These are phyloP conservation scores for Agapornis roseicollis DNA, from an alignment of 2,113 vertebrate species.

Conservation along the genomic window DNA sequence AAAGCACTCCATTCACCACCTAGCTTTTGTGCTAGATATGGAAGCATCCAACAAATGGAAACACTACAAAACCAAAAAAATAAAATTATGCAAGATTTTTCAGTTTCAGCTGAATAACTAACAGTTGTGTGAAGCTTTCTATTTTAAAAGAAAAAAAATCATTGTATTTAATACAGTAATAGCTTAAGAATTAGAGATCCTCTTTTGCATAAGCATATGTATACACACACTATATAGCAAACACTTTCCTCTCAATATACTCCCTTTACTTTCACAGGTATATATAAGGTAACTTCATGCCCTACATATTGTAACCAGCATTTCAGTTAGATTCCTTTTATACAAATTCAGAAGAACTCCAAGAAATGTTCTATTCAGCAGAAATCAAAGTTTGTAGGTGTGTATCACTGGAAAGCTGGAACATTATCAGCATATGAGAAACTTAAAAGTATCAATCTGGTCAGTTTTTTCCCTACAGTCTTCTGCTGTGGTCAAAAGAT, in stretches of 20 bases:
- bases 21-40: not conserved
- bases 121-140: not conserved
- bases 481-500: not conserved
- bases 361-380: not conserved
- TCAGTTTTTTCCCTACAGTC: not conserved
- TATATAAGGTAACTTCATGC: not conserved
- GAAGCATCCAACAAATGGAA: not conserved
- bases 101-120: not conserved
- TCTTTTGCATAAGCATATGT: not conserved
- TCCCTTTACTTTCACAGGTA: not conserved
- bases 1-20: not conserved
- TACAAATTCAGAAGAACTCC: not conserved
- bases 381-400: not conserved
- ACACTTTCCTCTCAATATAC: not conserved
- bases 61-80: not conserved
- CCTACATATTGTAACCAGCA: not conserved
- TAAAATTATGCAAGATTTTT: not conserved
- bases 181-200: not conserved
- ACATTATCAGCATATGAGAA: not conserved
- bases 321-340: not conserved
- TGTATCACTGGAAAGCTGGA: not conserved
- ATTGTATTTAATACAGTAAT: not conserved
- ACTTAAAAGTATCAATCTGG: not conserved
- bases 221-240: not conserved
- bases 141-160: not conserved